phyloP scores from a whole-genome alignment of 2,797 vertebrate species.

The Sebastes goodei region DNA sequence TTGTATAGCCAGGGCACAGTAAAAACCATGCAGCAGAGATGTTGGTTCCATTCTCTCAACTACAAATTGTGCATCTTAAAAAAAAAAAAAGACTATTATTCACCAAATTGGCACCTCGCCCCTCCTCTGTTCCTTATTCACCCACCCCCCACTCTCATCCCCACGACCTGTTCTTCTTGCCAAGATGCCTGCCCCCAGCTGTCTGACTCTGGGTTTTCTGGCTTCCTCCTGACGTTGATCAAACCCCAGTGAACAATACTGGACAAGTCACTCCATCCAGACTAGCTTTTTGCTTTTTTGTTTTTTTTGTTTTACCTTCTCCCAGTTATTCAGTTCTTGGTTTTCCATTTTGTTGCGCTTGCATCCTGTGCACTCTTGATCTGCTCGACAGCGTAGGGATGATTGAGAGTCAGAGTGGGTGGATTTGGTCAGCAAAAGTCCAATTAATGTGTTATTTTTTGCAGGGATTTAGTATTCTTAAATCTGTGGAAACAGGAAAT shows the following conservation, averaged over 20 bases:
- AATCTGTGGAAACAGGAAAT: not conserved
- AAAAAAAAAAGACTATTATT: slow-evolving; percentile 1
- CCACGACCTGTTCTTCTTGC: slow-evolving; percentile 40
- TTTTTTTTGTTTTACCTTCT: slow-evolving; percentile 31
- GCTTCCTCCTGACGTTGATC: slow-evolving; percentile 88
- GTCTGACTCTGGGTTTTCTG: slow-evolving; percentile 98
- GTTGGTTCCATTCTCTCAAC: slow-evolving; percentile 38
- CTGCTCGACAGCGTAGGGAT: slow-evolving; percentile 66
- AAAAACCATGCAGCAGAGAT: slow-evolving; percentile 93
- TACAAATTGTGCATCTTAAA: slow-evolving; percentile 29
- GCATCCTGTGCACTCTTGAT: slow-evolving; percentile 91
- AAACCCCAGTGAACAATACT: slow-evolving; percentile 84
- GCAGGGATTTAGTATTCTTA: not conserved
- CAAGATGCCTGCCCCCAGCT: slow-evolving; percentile 85
- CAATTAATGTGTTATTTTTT: not conserved
- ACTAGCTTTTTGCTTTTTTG: slow-evolving; percentile 67
- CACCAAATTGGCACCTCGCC: slow-evolving; percentile 57
- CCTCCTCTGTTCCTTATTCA: not conserved
- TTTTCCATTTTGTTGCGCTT: slow-evolving; percentile 81
- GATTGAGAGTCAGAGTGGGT: not conserved
- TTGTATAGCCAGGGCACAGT: slow-evolving; percentile 1
- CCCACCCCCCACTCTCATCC: slow-evolving; percentile 22
- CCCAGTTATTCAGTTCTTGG: slow-evolving; percentile 60
- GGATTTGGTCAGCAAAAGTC: not conserved
- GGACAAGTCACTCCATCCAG: slow-evolving; percentile 85